Evolutionary conservation across 2,888 invertebrate genomes (phyloP).

Genomic region (Agrotis segetum): DNA sequence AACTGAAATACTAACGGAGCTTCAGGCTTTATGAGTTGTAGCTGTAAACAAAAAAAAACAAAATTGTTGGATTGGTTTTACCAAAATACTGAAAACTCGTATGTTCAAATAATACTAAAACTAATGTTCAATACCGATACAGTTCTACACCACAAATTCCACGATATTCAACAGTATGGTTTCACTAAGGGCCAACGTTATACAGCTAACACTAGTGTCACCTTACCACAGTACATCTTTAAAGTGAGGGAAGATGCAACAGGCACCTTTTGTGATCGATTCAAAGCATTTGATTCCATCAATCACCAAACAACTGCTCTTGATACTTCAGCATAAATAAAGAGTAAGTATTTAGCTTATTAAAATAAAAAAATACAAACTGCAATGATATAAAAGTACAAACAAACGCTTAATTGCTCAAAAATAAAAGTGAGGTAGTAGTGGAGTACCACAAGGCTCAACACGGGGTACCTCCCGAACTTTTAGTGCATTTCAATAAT

Average conservation of each 20-base stretch:
- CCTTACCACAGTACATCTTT: neutral
- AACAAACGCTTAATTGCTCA: too few species aligned
- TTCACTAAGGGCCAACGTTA: neutral
- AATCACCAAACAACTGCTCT: neutral
- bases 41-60: slow-evolving; percentile 25
- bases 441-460: too few species aligned
- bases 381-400: neutral
- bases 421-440: too few species aligned
- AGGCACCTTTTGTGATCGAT: neutral
- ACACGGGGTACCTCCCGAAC: too few species aligned
- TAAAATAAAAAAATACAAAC: neutral
- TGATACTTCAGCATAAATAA: neutral
- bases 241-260: neutral
- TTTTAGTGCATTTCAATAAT: too few species aligned
- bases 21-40: neutral
- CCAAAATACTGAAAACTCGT: neutral
- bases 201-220: neutral
- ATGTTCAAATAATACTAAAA: neutral
- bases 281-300: neutral
- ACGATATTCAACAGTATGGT: neutral
- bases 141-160: neutral
- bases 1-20: neutral
- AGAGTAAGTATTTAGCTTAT: too few species aligned
- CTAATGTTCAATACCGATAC: neutral
- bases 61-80: neutral